Evolutionary conservation across 2,888 invertebrate genomes (phyloP).

Genomic region (Heliconius ismenius): DNA sequence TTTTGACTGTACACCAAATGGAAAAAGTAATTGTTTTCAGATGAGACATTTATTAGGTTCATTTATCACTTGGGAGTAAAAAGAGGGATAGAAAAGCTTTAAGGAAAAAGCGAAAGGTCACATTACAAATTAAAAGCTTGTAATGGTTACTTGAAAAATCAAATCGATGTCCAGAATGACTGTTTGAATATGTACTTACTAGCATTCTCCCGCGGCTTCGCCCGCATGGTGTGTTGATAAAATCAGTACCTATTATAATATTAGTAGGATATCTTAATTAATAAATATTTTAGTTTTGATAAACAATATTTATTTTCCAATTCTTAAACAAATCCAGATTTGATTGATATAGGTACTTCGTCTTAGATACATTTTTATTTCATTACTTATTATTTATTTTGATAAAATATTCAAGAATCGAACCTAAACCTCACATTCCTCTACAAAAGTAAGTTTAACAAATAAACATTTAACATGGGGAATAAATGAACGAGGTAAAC

Average conservation of each 20-base stretch:
- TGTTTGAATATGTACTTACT: not conserved
- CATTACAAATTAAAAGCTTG: constrained; percentile 25
- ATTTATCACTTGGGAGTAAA: constrained; percentile 25
- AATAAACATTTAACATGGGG: constrained; percentile 18
- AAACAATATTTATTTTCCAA: not conserved
- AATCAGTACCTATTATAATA: too few species aligned
- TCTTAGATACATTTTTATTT: not conserved
- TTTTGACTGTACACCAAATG: constrained; percentile 20
- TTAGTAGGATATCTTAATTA: too few species aligned
- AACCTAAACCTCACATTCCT: not conserved
- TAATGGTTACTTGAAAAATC: constrained; percentile 16
- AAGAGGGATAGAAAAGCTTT: constrained; percentile 21
- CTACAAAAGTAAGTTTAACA: not conserved
- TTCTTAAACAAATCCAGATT: not conserved
- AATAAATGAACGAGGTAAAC: constrained; percentile 36
- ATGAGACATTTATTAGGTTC: constrained; percentile 30
- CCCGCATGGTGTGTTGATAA: too few species aligned
- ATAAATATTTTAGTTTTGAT: too few species aligned
- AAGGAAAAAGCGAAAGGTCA: constrained; percentile 23
- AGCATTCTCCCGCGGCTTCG: not conserved
- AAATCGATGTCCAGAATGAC: not conserved
- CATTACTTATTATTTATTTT: not conserved
- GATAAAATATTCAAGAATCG: not conserved
- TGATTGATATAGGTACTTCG: not conserved
- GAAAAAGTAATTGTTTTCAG: constrained; percentile 29